Base-by-base conservation (phyloP, 2,113 vertebrate species). In the Marmota flaviventris region DNA sequence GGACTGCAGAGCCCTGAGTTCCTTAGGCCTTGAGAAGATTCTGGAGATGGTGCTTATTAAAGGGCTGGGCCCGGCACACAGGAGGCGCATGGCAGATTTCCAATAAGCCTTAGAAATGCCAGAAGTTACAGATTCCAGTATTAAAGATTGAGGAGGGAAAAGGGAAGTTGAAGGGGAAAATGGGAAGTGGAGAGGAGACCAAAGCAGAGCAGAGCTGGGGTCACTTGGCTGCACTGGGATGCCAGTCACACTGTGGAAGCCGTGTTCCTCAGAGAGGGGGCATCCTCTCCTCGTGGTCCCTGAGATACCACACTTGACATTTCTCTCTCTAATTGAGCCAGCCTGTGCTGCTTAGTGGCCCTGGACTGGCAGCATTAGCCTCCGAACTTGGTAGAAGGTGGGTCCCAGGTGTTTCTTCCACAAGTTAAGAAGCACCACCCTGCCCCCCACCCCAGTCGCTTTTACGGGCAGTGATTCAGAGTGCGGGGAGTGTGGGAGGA, bases 31-130 rank as follows among this genome's bases (percentile, higher is more conserved):
- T 45, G 10, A 13, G 92, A 53, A 85, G 65, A 27, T 39, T 53
- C 24, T 0, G 16, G 34, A 75, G 56, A 32, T 4, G 27, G 1
- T 24, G 85, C 27, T 20, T 9, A 0, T 11, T 14, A 5, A 53
- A 51, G 79, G n/a, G 29, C 0, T 12, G 0, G 37, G 53, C n/a
- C 53, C 0, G 0, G 1, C 45, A 0, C 8, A 0, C 0, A 1
- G 20, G 27, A 48, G 37, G 77, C 42, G 2, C 61, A n/a, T 78
- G 58, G 45, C 8, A 22, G 2, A 6, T 65, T 13, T 16, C 61
- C 53, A 3, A 0, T 2, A 39, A 73, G 45, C 32, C 78, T 81
- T 9, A 25, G n/a, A 37, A 0, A 11, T 8, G 11, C 11, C 51
- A 34, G 5, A 2, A 1, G 29, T 2, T 9, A 34, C 20, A 10